Conservation (phyloP, 2,888 invertebrate species). For the Stramonita haemastoma region DNA sequence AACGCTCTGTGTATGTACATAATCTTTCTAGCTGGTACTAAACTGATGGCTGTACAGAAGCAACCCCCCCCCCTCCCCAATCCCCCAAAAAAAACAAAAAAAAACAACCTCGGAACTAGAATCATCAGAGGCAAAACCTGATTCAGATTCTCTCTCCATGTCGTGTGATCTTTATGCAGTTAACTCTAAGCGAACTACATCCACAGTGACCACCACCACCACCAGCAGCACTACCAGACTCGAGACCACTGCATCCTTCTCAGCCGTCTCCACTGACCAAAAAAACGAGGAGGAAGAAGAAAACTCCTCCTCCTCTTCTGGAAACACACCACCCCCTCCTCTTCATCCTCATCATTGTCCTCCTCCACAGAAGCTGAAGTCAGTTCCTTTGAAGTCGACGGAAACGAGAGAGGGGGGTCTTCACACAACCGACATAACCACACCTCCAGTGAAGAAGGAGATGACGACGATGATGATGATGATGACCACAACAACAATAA, state of each 20-base stretch:
- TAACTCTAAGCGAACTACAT: not conserved
- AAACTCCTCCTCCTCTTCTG: not conserved
- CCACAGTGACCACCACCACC: conserved; percentile 10
- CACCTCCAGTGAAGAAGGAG: too few relatives aligned
- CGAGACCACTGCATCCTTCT: not conserved
- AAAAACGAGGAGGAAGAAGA: too few relatives aligned
- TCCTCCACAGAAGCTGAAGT: not conserved
- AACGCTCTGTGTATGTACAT: not conserved
- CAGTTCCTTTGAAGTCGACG: too few relatives aligned
- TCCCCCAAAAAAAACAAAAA: too few relatives aligned
- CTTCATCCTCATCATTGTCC: not conserved
- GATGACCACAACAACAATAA: too few relatives aligned
- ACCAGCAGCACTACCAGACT: not conserved
- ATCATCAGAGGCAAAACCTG: too few relatives aligned
- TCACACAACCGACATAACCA: too few relatives aligned
- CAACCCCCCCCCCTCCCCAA: not conserved
- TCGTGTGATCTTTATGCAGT: too few relatives aligned
- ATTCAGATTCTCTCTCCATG: too few relatives aligned
- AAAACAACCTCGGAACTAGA: not conserved
- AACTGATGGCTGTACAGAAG: too few relatives aligned
- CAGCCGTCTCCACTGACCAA: not conserved
- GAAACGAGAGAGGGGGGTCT: too few relatives aligned
- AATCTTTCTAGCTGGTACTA: not conserved
- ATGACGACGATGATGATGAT: too few relatives aligned
- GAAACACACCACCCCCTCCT: not conserved